Conservation (phyloP, 2,797 vertebrate genomes). For the Lutjanus campechanus region DNA sequence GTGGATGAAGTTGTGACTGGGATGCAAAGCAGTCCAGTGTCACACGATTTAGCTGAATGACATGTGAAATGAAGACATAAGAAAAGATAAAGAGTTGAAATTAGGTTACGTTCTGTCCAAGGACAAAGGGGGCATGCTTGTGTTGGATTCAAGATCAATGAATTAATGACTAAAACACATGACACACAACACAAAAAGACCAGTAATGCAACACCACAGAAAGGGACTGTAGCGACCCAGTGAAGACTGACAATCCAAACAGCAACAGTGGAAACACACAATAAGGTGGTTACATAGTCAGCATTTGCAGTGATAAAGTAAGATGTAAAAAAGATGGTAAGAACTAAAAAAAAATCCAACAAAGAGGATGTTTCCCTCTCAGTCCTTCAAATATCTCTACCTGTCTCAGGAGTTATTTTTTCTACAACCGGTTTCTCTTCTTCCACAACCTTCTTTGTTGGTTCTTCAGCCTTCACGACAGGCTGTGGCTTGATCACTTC, state of each 20-base stretch:
- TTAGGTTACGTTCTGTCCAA: background rate
- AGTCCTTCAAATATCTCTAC: slow-evolving; percentile 55
- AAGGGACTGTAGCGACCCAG: background rate
- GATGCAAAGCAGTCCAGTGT: background rate
- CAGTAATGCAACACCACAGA: background rate
- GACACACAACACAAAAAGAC: slow-evolving; percentile 21
- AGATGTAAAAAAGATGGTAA: slow-evolving; percentile 29
- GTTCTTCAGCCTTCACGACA: slow-evolving; percentile 86
- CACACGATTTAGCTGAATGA: slow-evolving; percentile 4
- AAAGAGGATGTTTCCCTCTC: slow-evolving; percentile 17
- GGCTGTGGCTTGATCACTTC: slow-evolving; percentile 64
- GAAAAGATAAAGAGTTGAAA: slow-evolving; percentile 2
- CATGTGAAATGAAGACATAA: background rate
- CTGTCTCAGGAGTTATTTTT: slow-evolving; percentile 65
- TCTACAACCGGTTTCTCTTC: slow-evolving; percentile 62
- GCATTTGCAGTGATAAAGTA: background rate
- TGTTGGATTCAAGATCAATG: background rate
- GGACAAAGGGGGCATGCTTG: slow-evolving; percentile 4
- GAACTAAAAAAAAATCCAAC: background rate
- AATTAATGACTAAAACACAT: slow-evolving; percentile 5
- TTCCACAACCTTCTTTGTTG: slow-evolving; percentile 82
- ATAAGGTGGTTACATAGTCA: background rate
- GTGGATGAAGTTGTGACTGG: background rate
- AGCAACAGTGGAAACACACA: slow-evolving; percentile 5
- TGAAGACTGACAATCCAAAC: background rate